Conservation (phyloP, 1,140 invertebrate genomes). For the Drosophila rufa region DNA sequence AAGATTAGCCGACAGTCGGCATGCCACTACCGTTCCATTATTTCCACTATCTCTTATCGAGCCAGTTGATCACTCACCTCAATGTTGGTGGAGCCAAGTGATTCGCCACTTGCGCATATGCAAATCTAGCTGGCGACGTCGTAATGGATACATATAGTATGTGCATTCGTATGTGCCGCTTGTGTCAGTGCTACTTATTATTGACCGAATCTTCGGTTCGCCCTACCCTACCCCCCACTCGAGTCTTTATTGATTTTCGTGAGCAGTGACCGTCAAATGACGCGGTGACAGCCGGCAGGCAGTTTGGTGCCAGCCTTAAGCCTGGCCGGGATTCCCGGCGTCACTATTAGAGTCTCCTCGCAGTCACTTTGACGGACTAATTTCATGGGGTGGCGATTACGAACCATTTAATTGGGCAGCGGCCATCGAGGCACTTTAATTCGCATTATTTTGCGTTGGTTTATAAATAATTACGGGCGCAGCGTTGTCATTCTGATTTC, state of each 20-base stretch:
- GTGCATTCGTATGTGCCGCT: neutral
- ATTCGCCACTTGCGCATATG: conserved; percentile 16
- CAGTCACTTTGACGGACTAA: conserved; percentile 50
- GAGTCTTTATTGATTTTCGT: conserved; percentile 37
- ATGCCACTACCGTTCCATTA: conserved; percentile 16
- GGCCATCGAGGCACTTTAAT: conserved; percentile 44
- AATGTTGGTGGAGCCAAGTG: conserved; percentile 2
- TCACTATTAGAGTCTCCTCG: conserved; percentile 49
- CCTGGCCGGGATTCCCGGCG: conserved; percentile 68
- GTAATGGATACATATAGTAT: neutral
- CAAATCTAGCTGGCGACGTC: conserved; percentile 11
- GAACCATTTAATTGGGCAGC: conserved; percentile 36
- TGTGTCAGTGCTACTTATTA: conserved; percentile 7
- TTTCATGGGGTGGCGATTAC: conserved; percentile 29
- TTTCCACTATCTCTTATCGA: conserved; percentile 21
- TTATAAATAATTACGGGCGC: conserved; percentile 25
- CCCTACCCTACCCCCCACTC: conserved; percentile 8
- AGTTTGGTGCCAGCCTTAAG: conserved; percentile 66
- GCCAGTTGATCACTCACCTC: neutral
- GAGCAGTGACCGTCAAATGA: conserved; percentile 16
- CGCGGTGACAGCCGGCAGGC: conserved; percentile 48
- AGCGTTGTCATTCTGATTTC: conserved; percentile 26
- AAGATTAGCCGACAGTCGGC: conserved; percentile 56
- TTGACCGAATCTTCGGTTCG: conserved; percentile 22
- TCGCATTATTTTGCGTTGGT: conserved; percentile 37